These are phyloP conservation scores for Sternarchorhynchus goeldii DNA, from an alignment of 2,797 vertebrate genomes.

Conservation along the genomic window DNA sequence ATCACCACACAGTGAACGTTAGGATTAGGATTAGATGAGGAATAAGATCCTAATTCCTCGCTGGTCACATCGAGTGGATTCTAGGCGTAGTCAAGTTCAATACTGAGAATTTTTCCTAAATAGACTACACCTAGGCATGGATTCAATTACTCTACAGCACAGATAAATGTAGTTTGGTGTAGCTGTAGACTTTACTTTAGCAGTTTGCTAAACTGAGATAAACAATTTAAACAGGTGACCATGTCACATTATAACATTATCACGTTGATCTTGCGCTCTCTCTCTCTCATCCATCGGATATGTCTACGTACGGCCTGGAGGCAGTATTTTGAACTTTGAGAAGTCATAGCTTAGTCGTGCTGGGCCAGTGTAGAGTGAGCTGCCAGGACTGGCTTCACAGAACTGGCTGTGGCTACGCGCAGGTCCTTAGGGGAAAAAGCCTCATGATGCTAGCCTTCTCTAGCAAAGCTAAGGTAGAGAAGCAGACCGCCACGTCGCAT, in stretches of 20 bases:
- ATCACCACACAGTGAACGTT: neutral
- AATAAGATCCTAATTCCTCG: neutral
- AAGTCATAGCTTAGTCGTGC: slow-evolving; percentile 56
- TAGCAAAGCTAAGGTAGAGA: slow-evolving; percentile 7
- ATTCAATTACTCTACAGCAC: neutral
- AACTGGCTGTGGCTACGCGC: slow-evolving; percentile 14
- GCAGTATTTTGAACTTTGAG: slow-evolving; percentile 39
- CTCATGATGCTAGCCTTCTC: slow-evolving; percentile 16
- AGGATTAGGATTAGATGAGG: neutral
- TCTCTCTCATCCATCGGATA: slow-evolving; percentile 43
- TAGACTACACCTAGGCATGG: neutral
- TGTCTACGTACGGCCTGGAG: slow-evolving; percentile 32
- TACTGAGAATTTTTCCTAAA: slow-evolving; percentile 4
- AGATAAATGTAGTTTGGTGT: neutral
- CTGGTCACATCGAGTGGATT: neutral
- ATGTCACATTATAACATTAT: slow-evolving; percentile 26
- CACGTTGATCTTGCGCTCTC: slow-evolving; percentile 23
- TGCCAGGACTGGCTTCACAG: slow-evolving; percentile 30
- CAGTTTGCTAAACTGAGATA: neutral
- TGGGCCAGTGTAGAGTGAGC: slow-evolving; percentile 55
- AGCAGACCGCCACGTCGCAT: slow-evolving; percentile 37
- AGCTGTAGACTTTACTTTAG: slow-evolving; percentile 29
- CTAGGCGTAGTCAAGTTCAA: slow-evolving; percentile 1
- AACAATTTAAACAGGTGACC: slow-evolving; percentile 32
- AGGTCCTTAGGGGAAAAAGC: slow-evolving; percentile 1